Evolutionary conservation across 2,797 vertebrate species (phyloP), one percentile per base, ranked within the genome.

Genomic region (Phrynocephalus forsythii): DNA sequence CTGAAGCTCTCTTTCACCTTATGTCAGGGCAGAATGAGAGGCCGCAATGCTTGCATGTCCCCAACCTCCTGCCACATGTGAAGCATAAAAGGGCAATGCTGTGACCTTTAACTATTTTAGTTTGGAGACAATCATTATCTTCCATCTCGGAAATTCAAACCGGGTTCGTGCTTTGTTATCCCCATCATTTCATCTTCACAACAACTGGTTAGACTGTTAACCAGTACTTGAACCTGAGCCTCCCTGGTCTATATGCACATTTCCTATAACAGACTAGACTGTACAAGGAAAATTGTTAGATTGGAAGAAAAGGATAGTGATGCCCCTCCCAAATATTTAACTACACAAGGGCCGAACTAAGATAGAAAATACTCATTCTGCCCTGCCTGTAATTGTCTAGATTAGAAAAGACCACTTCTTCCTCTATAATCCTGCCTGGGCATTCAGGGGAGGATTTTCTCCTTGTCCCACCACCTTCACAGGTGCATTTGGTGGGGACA

Each of bases 1-100:
- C 83, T 66, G 72, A 83, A 89, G 84, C 91, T 89, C 91, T 88
- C 87, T 86, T 85, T n/a, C 87, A 86, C 88, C 91, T 92, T 85
- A 88, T 94, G 92, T 90, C 90, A 91, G 82, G 90, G 90, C 60
- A 87, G 84, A 1, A 68, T 91, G 79, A 18, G 38, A 63, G 91
- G 13, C 69, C 81, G 3, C 52, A 9, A 13, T 56, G 52, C 52
- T 15, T 56, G 52, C 8, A 7, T 56, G 1, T 33, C 10, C 20
- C 18, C 16, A 18, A 20, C 1, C 48, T 50, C 76, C 6, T 8
- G 30, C 52, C n/a, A 76, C 48, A 83, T 67, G 63, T 6, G 48
- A 33, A 67, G 68, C 15, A 9, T 0, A 30, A 73, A 11, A n/a
- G 8, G 30, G 76, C 71, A 48, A 81, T 85, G 33, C 11, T 52